A percentile compares a stretch with the other conserved stretches of the same genome.
Evolutionary conservation across 2,888 invertebrate genomes (phyloP).

Genomic region (Dryomyza anilis): DNA sequence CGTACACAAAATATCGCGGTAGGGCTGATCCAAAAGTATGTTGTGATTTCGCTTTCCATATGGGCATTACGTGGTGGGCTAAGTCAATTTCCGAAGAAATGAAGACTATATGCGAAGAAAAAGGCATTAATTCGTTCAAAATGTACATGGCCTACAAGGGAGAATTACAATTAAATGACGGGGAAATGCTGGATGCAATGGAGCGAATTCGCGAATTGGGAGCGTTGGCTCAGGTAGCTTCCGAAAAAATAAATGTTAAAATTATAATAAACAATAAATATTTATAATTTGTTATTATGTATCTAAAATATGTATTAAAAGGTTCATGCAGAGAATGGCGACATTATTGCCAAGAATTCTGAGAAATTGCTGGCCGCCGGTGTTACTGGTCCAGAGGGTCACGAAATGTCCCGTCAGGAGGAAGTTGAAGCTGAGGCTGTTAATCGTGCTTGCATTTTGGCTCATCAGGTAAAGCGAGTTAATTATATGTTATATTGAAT

Average conservation of each 20-base stretch:
- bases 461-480: slow-evolving; percentile 83
- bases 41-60: slow-evolving; percentile 95
- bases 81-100: slow-evolving; percentile 83
- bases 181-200: slow-evolving; percentile 84
- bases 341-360: slow-evolving; percentile 89
- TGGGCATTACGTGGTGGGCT: slow-evolving; percentile 90
- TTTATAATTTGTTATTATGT: not conserved
- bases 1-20: slow-evolving; percentile 86
- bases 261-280: not conserved
- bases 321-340: slow-evolving; percentile 98
- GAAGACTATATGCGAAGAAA: too few relatives aligned
- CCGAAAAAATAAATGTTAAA: not conserved
- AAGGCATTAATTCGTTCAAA: slow-evolving; percentile 96
- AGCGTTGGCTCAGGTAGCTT: slow-evolving; percentile 77
- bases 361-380: slow-evolving; percentile 84
- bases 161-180: slow-evolving; percentile 86
- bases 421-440: slow-evolving; percentile 97
- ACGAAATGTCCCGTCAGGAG: slow-evolving; percentile 90
- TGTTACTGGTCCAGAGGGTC: slow-evolving; percentile 94
- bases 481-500: too few relatives aligned
- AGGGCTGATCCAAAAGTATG: slow-evolving; percentile 96
- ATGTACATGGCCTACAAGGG: slow-evolving; percentile 97
- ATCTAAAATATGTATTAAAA: slow-evolving; percentile 48
- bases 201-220: slow-evolving; percentile 82
- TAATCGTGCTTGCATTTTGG: slow-evolving; percentile 89